These are phyloP conservation scores for Esox niger DNA, from an alignment of 2,113 vertebrate genomes.

Conservation along the genomic window DNA sequence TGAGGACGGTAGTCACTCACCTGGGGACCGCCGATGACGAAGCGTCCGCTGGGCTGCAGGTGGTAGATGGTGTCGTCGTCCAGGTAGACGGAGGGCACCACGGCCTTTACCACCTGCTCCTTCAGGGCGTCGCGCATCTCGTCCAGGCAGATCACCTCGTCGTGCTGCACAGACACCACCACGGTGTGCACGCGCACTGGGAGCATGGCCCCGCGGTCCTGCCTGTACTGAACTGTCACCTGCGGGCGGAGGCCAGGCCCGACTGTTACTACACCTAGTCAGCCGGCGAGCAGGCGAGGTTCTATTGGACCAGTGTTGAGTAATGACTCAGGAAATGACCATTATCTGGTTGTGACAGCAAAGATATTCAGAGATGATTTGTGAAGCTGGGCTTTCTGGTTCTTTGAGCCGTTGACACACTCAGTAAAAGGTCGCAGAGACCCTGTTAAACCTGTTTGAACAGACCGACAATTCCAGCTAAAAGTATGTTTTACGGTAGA, in stretches of 20 bases:
- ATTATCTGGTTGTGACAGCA: no score
- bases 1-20: constrained; percentile 48
- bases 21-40: constrained; percentile 96
- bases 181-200: constrained; percentile 95
- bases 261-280: no score
- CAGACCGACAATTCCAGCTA: no score
- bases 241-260: constrained; percentile 33
- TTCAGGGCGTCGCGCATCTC: constrained; percentile 95
- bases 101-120: constrained; percentile 89
- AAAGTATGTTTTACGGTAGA: no score
- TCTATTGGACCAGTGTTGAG: no score
- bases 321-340: no score
- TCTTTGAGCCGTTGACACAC: no score
- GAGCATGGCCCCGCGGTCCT: constrained; percentile 91
- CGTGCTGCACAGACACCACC: constrained; percentile 93
- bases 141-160: constrained; percentile 88
- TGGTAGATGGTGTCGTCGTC: constrained; percentile 94
- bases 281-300: no score
- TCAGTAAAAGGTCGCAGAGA: no score
- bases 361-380: no score
- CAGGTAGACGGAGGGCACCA: constrained; percentile 87
- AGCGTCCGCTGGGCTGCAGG: constrained; percentile 92
- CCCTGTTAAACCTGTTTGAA: no score
- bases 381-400: no score
- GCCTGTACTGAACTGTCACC: constrained; percentile 95